Base-by-base conservation (phyloP, 2,888 invertebrate species). In the Lacanobia oleracea region DNA sequence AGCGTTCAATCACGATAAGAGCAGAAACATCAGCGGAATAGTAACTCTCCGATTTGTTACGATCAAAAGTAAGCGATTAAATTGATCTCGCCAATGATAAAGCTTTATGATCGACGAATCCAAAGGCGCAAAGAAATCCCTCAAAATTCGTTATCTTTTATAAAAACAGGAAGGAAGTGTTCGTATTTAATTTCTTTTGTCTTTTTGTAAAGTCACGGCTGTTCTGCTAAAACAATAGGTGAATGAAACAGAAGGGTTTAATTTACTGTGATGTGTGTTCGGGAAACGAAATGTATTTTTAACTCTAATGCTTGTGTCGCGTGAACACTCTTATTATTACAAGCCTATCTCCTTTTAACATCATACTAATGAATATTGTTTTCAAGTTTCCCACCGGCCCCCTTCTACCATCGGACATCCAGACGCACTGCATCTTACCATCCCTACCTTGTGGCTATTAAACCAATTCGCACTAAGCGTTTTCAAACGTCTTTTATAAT, bases 1-100 rank as follows among this genome's bases (percentile, higher is more conserved):
- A 59, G n/a, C 59, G 79, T 68, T 71, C 59, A 67, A 82, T 83
- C 79, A 54, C 67, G 70, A 71, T 82, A 75, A 79, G 43, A 75
- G 70, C 62, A n/a, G 56, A 75, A 79, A 79, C 67, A 63, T 71
- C 83, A 60, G 45, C 56, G 60, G 83, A 81, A 81, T 81, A 82
- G 66, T 68, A 79, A 82, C 69, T 59, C 65, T 48, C 43, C 27
- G 67, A 75, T 79, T 82, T 66, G 67, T 70, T 57, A 68, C 67
- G 48, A 73, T 33, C 65, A 69, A 74, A 80, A 74, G 65, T 79
- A 57, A 79, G 40, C 67, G 69, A 71, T 60, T 61, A 79, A 74
- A 63, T 75, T 71, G 66, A 79, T 66, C 62, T 37, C 12, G 14
- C 27, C 57, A 45, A 68, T 62, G 67, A 68, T 75, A 53, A 43